Evolutionary conservation across 2,888 invertebrate species (phyloP).

Genomic region (Himalopsyche anomala): DNA sequence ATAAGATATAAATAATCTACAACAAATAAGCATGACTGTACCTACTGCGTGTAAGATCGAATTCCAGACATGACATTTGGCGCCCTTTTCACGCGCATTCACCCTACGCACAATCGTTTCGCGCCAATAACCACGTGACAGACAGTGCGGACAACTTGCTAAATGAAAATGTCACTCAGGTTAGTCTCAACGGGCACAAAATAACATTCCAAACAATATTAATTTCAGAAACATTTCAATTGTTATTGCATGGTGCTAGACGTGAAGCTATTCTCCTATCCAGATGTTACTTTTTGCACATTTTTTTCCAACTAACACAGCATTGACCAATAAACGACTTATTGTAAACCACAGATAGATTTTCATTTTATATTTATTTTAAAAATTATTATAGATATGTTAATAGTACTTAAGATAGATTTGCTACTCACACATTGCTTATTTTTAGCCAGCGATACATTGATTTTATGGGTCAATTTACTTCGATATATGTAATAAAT

Average conservation of each 20-base stretch:
- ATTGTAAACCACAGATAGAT: too few species aligned
- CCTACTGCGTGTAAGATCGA: too few species aligned
- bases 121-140: constrained; percentile 70
- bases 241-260: not conserved
- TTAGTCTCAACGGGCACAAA: not conserved
- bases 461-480: too few species aligned
- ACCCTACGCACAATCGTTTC: constrained; percentile 58
- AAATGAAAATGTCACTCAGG: constrained; percentile 74
- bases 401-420: too few species aligned
- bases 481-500: too few species aligned
- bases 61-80: constrained; percentile 53
- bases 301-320: not conserved
- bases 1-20: too few species aligned
- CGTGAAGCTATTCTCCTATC: not conserved
- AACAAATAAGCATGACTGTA: too few species aligned
- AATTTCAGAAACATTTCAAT: not conserved
- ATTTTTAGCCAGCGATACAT: too few species aligned
- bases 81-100: constrained; percentile 54
- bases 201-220: not conserved
- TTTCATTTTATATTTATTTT: too few species aligned
- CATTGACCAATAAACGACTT: too few species aligned
- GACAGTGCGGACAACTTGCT: constrained; percentile 72
- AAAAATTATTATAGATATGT: too few species aligned
- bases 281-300: not conserved
- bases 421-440: too few species aligned